phyloP scores from a whole-genome alignment of 1,140 invertebrate species.

The Heterodera carotae region DNA sequence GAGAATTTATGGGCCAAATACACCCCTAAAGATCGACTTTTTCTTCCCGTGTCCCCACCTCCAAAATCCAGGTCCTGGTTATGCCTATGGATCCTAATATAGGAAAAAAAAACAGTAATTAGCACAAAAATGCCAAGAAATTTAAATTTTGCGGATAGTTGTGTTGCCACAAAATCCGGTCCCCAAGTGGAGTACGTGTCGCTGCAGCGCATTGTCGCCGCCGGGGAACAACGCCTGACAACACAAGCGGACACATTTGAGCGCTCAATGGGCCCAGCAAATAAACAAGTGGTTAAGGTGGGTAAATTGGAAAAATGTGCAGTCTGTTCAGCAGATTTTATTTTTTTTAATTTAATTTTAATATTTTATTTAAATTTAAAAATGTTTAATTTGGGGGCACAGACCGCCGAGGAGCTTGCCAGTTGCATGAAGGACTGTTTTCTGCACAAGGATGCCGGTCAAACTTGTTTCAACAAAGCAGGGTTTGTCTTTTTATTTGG shows the following conservation, averaged over 20 bases:
- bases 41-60: no score
- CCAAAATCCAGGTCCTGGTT: no score
- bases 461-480: neutral
- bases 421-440: conserved; percentile 9
- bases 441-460: neutral
- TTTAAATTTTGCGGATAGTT: neutral
- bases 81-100: no score
- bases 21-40: no score
- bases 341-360: neutral
- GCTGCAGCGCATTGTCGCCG: neutral
- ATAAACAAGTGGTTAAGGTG: neutral
- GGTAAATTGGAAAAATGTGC: neutral
- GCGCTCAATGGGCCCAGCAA: neutral
- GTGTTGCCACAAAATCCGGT: neutral
- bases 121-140: no score
- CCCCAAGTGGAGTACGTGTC: neutral
- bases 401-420: neutral
- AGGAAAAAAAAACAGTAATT: no score
- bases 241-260: neutral
- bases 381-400: neutral
- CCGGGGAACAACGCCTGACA: neutral
- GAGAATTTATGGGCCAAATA: no score
- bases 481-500: neutral
- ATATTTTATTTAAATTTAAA: neutral
- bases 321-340: neutral